Evolutionary conservation across 92 coral and sea anemone genomes (phyloP), one percentile per base, ranked within the genome.

Genomic region (Bergia puertoricense): DNA sequence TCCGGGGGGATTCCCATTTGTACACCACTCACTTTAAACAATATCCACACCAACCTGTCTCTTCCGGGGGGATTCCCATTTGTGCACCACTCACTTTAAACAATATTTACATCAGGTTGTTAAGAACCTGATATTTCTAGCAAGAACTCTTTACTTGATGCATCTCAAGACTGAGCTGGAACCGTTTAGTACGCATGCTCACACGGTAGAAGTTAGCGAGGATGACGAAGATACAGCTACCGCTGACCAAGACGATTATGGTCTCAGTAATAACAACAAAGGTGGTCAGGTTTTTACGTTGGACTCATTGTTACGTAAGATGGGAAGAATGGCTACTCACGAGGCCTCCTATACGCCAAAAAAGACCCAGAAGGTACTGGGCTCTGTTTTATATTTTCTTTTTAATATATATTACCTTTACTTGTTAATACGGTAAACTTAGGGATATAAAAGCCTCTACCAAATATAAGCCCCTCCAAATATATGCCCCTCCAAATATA

Each of bases 311-410:
- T 45, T 97, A 38, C 76, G 48, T 20, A 92, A 88, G 74, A 81
- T 95, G 95, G 93, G 92, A 73, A 92, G 90, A 67, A 57, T 95
- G 22, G 98, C 98, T 5, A 97, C 94, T 9, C 91, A 88, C 79
- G 99, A 97, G 80, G 95, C 97, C 45, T 92, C 99, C 3, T 93
- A 92, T 71, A 90, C 99, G 6, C 98, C 99, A 14, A 95, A 95
- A 89, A 91, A 91, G 83, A 91, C 93, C 0, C 94, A 90, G 66
- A 97, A 95, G 98, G 99, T 96, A 71, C 67, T 56, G n/a, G 43
- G 45, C 14, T 9, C 51, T 68, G 14, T 18, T 13, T 46, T 85
- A 30, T 48, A 54, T 48, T 78, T 10, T 14, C 11, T 18, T 42
- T 1, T 45, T 77, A 18, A 45, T 18, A 46, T 39, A 3, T 30